Evolutionary conservation across 2,113 vertebrate species (phyloP).

Genomic region (Chionis minor): DNA sequence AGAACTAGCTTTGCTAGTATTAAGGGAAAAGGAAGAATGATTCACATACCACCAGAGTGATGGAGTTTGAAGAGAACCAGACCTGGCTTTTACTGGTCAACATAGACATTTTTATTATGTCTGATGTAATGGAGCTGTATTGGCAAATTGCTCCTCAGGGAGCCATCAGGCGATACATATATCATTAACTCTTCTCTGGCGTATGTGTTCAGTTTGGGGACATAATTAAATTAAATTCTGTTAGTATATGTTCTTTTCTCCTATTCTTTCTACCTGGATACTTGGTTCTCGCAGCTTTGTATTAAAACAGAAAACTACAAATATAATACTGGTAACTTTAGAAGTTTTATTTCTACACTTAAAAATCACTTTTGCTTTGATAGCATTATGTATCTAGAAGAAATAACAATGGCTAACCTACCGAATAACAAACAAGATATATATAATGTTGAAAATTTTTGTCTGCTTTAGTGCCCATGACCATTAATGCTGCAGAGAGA

Average conservation of each 20-base stretch:
- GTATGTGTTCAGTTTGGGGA: slow-evolving; percentile 54
- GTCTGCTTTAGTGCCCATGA: neutral
- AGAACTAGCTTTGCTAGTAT: slow-evolving; percentile 10
- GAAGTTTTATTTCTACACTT: neutral
- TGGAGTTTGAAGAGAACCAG: slow-evolving; percentile 81
- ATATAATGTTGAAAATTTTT: neutral
- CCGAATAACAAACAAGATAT: neutral
- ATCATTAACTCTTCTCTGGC: slow-evolving; percentile 83
- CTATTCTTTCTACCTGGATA: neutral
- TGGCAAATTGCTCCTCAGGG: slow-evolving; percentile 86
- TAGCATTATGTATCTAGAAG: neutral
- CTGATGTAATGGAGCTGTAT: slow-evolving; percentile 87
- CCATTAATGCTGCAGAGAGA: neutral
- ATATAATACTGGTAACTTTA: neutral
- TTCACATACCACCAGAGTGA: slow-evolving; percentile 74
- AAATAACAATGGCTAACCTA: neutral
- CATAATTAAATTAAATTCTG: slow-evolving; percentile 42
- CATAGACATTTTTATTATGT: slow-evolving; percentile 84
- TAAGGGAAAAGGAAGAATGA: slow-evolving; percentile 30
- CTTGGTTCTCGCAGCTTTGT: neutral
- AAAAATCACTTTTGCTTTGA: neutral
- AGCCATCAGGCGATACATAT: slow-evolving; percentile 81
- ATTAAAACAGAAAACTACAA: neutral
- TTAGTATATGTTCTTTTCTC: neutral
- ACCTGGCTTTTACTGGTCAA: slow-evolving; percentile 77